A percentile compares a stretch with the other conserved stretches of the same genome.
Conservation (phyloP, 2,113 vertebrate species). For the Psilopogon haemacephalus region DNA sequence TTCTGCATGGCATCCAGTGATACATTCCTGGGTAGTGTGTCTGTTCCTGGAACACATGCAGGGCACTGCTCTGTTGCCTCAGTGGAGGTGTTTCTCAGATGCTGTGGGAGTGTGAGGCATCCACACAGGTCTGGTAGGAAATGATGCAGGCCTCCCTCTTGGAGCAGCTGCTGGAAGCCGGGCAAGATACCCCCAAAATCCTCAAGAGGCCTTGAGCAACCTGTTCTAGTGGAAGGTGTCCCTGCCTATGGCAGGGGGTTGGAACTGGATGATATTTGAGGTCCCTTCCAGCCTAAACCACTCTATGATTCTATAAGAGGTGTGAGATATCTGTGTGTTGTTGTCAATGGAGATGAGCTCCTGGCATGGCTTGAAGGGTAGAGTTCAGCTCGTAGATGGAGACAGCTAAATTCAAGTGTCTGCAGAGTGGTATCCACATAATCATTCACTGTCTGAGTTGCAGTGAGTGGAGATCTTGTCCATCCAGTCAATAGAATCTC, state of each 20-base stretch:
- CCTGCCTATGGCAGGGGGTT: too few species aligned
- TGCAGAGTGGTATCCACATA: background rate
- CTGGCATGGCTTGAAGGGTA: background rate
- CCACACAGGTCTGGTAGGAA: background rate
- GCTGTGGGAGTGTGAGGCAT: background rate
- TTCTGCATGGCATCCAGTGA: background rate
- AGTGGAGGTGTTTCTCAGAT: background rate
- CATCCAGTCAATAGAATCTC: background rate
- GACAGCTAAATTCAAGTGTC: background rate
- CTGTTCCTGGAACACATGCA: background rate
- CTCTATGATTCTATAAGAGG: too few species aligned
- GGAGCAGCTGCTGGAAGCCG: background rate
- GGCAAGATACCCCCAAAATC: background rate
- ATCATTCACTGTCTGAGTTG: background rate
- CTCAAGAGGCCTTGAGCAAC: too few species aligned
- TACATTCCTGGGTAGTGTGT: background rate
- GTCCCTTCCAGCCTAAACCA: too few species aligned
- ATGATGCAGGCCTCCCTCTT: background rate
- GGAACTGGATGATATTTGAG: too few species aligned
- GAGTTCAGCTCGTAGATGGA: background rate
- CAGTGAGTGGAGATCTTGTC: background rate
- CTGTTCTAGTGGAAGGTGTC: too few species aligned
- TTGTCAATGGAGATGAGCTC: background rate
- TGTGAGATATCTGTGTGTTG: background rate
- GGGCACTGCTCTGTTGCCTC: background rate